Conservation (phyloP, 2,888 invertebrate species). For the Melipona bicolor region DNA sequence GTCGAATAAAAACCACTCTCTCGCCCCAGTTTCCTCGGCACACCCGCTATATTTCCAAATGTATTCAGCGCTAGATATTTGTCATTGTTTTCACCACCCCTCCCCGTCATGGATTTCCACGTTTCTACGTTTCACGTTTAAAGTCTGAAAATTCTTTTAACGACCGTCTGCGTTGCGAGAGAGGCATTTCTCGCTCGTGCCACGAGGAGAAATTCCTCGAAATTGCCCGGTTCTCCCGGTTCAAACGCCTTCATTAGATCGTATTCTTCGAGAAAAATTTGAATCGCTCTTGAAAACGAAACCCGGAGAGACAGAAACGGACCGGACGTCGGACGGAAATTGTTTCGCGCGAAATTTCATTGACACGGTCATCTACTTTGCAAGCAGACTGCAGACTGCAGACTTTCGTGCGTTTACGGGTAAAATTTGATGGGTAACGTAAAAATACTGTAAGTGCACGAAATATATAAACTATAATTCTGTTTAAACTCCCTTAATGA, state of each 20-base stretch:
- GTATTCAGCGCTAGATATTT: background rate
- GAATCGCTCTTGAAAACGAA: constrained; percentile 30
- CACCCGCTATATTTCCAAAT: constrained; percentile 23
- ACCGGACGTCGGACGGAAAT: background rate
- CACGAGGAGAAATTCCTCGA: constrained; percentile 1
- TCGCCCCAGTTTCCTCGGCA: constrained; percentile 22
- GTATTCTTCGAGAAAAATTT: constrained; percentile 22
- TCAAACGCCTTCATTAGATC: constrained; percentile 34
- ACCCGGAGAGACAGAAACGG: background rate
- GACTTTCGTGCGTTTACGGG: too few relatives aligned
- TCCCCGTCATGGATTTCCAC: constrained; percentile 21
- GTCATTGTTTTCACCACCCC: constrained; percentile 14
- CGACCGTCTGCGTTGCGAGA: constrained; percentile 38
- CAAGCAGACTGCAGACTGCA: too few relatives aligned
- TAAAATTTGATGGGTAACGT: too few relatives aligned
- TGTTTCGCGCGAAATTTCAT: background rate
- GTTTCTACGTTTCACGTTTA: constrained; percentile 26
- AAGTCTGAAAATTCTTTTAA: constrained; percentile 48
- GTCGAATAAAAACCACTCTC: constrained; percentile 30
- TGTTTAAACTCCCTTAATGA: too few relatives aligned
- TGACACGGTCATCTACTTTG: background rate
- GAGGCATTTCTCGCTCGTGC: constrained; percentile 27
- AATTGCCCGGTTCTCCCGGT: constrained; percentile 34
- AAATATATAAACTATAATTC: too few relatives aligned
- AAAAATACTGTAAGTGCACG: too few relatives aligned